These are phyloP conservation scores for Hyles euphorbiae DNA, from an alignment of 1,140 invertebrate species.

Conservation along the genomic window DNA sequence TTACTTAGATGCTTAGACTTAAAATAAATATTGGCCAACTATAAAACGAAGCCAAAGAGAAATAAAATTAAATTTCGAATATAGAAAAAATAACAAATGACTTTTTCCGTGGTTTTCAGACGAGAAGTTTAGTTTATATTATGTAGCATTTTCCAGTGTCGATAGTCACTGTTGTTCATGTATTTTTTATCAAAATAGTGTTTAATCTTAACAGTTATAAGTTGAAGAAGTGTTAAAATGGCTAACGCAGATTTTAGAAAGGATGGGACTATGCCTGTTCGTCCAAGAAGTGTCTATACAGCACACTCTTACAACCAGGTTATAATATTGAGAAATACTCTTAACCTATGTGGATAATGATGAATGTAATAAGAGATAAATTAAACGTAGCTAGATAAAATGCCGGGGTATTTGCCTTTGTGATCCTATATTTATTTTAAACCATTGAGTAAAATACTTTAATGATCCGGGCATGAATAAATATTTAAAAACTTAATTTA, in stretches of 20 bases:
- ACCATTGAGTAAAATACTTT: too few relatives aligned
- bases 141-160: constrained; percentile 61
- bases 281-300: constrained; percentile 69
- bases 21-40: neutral
- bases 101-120: constrained; percentile 37
- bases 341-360: neutral
- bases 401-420: too few relatives aligned
- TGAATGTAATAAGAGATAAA: neutral
- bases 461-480: too few relatives aligned
- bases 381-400: neutral
- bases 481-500: too few relatives aligned
- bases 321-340: constrained; percentile 4
- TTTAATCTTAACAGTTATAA: constrained; percentile 48
- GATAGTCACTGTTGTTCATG: constrained; percentile 54
- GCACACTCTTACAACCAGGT: constrained; percentile 72
- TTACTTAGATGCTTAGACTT: too few relatives aligned
- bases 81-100: constrained; percentile 50
- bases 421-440: too few relatives aligned
- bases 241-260: constrained; percentile 68
- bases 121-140: constrained; percentile 58
- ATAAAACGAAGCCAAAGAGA: constrained; percentile 17
- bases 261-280: constrained; percentile 60
- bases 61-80: constrained; percentile 43
- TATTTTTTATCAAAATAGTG: constrained; percentile 57
- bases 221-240: constrained; percentile 60